Evolutionary conservation across 2,888 invertebrate species (phyloP).

Genomic region (Drosophila testacea): DNA sequence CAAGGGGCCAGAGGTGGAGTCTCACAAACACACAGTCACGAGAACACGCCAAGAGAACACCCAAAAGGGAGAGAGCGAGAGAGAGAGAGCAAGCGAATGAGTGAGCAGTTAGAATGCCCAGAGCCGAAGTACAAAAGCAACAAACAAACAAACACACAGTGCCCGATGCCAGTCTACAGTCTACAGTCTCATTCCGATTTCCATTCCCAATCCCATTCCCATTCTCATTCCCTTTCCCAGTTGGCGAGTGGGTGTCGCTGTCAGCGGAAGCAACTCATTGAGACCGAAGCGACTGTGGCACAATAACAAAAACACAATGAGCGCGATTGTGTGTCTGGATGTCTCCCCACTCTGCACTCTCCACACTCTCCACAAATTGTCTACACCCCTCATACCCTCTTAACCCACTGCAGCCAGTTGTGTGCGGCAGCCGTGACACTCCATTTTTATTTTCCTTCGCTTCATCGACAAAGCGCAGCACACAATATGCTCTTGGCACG

Average conservation of each 20-base stretch:
- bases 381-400: neutral
- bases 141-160: neutral
- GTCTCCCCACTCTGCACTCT: constrained; percentile 1
- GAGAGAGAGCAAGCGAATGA: constrained; percentile 26
- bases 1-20: constrained; percentile 64
- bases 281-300: constrained; percentile 32
- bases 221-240: constrained; percentile 12
- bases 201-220: no score
- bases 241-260: constrained; percentile 61
- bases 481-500: constrained; percentile 65
- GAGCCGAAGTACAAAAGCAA: constrained; percentile 8
- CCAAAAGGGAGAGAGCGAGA: constrained; percentile 22
- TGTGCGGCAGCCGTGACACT: constrained; percentile 73
- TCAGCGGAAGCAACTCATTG: constrained; percentile 67
- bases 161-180: constrained; percentile 19
- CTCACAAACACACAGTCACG: constrained; percentile 13
- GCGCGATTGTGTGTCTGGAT: constrained; percentile 54
- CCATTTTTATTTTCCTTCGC: constrained; percentile 74
- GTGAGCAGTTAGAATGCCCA: constrained; percentile 14
- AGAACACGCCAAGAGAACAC: constrained; percentile 14
- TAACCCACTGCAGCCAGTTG: constrained; percentile 45
- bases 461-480: constrained; percentile 42
- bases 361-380: neutral
- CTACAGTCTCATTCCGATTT: constrained; percentile 13
- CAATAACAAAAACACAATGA: constrained; percentile 48